Base-by-base conservation (phyloP, 1,140 invertebrate genomes). In the Brachionus angularis region DNA sequence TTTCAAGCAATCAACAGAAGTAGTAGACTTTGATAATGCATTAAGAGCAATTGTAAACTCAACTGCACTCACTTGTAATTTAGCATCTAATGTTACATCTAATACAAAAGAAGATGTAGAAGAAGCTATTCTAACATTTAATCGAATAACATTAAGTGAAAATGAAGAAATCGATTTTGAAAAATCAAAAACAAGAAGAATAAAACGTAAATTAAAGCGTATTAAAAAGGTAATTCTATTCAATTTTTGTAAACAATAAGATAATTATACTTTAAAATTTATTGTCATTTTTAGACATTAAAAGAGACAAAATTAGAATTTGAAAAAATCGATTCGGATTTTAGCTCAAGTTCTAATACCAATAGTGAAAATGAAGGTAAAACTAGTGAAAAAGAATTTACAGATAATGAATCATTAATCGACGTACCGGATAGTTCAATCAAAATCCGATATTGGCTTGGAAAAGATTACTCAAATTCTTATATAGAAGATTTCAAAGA, bases 401-500 rank as follows among this genome's bases (percentile, higher is more conserved):
- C 39, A 0, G 16, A 3, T 1, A 14, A 16, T 31, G 61, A 64
- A 2, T 34, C 29, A 10, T 3, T 16, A 14, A 12, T 29, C 14
- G 14, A 21, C 18, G 21, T 10, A 23, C 27, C 25, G 10, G 61
- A 44, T n/a, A 5, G 14, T 7, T 3, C 42, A 25, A 21, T 34
- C 10, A 33, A 55, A 16, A 25, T 33, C 7, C 31, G 31, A 25
- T 55, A 18, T 55, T 98, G 95, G 95, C 86, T 95, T 42, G 95
- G 94, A 31, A 96, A 97, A 81, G 95, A 98, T 80, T 98, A 98
- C 77, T 88, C 88, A 5, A 98, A 98, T 83, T 97, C 96, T 79
- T 96, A 98, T 75, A 88, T 93, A 16, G 96, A 96, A 82, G 95
- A 98, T 82, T 96, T 96, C 81, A 87, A 87, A 72, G 88, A 93